Evolutionary conservation across 2,888 invertebrate genomes (phyloP).

Genomic region (Hedya salicella): DNA sequence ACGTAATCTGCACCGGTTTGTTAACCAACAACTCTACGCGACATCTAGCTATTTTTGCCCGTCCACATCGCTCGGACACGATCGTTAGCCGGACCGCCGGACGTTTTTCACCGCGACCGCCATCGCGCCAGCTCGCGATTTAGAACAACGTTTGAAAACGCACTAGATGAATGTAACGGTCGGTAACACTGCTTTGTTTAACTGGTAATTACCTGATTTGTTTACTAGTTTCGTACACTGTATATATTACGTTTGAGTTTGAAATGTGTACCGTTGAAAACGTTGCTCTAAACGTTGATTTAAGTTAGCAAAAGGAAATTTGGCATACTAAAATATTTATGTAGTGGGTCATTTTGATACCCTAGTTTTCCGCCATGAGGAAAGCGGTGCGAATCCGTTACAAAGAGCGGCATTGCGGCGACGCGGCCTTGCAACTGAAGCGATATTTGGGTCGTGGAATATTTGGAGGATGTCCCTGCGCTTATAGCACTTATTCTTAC

Average conservation of each 20-base stretch:
- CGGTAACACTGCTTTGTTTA: constrained; percentile 12
- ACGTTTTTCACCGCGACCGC: constrained; percentile 53
- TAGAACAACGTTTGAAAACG: constrained; percentile 48
- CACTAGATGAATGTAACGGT: constrained; percentile 13
- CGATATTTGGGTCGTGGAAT: constrained; percentile 22
- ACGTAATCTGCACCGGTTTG: neutral
- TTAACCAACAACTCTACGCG: neutral
- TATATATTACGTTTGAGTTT: constrained; percentile 16
- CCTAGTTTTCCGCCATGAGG: constrained; percentile 13
- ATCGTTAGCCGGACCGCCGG: constrained; percentile 51
- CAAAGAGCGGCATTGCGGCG: neutral
- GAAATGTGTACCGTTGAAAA: neutral
- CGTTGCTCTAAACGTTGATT: neutral
- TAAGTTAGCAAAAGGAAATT: constrained; percentile 3
- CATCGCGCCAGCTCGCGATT: constrained; percentile 47
- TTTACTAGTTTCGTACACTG: constrained; percentile 23
- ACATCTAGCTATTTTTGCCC: constrained; percentile 39
- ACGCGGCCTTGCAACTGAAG: neutral
- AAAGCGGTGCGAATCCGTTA: neutral
- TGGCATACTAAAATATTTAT: neutral
- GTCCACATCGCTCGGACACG: constrained; percentile 49
- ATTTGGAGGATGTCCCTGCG: constrained; percentile 37
- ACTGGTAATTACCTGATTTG: constrained; percentile 38
- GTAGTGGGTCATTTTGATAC: constrained; percentile 1
- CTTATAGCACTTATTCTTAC: constrained; percentile 29